Evolutionary conservation across 2,113 vertebrate genomes (phyloP).

Genomic region (Delphinus delphis): DNA sequence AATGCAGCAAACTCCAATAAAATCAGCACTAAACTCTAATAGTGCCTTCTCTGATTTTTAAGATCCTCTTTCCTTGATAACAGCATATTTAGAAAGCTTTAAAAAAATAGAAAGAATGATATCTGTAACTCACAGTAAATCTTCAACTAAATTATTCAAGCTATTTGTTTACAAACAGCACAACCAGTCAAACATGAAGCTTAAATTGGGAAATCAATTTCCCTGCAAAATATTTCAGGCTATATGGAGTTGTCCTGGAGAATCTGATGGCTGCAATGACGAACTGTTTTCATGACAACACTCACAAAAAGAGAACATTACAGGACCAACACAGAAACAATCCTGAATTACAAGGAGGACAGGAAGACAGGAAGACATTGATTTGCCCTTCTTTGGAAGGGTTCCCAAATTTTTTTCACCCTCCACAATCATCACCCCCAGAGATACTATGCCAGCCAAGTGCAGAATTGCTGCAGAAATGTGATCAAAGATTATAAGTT

Average conservation of each 20-base stretch:
- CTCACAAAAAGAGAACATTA: constrained; percentile 53
- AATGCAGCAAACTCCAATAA: constrained; percentile 29
- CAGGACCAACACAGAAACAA: constrained; percentile 24
- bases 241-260: constrained; percentile 71
- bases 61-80: constrained; percentile 35
- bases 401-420: background rate
- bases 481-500: constrained; percentile 26
- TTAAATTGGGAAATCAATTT: constrained; percentile 76
- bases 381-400: background rate
- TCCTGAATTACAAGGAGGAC: constrained; percentile 47
- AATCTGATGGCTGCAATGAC: constrained; percentile 67
- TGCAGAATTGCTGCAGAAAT: background rate
- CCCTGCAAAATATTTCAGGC: constrained; percentile 45
- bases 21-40: background rate
- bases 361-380: constrained; percentile 31
- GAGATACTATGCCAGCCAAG: background rate
- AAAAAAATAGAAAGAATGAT: constrained; percentile 17
- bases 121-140: constrained; percentile 57
- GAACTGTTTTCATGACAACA: constrained; percentile 62
- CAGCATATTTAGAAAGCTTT: background rate
- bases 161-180: constrained; percentile 64
- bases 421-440: background rate
- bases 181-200: constrained; percentile 42
- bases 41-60: background rate
- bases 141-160: constrained; percentile 60